Evolutionary conservation across 2,888 invertebrate species (phyloP), one percentile per base, ranked within the genome.

Genomic region (Brenthis ino): DNA sequence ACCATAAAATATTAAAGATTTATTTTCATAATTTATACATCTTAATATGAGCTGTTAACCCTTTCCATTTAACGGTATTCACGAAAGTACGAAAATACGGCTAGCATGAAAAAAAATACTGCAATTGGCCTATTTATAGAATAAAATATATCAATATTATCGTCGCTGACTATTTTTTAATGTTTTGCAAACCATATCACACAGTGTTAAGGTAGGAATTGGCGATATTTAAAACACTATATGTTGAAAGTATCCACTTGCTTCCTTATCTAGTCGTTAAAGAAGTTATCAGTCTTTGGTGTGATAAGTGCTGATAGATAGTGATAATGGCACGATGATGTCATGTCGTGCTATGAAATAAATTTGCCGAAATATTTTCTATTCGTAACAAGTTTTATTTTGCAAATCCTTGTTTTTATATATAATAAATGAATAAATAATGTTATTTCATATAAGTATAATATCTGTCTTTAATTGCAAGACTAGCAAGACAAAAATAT

Each of bases 241-340:
- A 65, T 68, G 65, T 65, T 68, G 65, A 74, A 73, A 71, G 69
- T 74, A 69, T 75, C 70, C 76, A 77, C 75, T 74, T 74, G 73
- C 73, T 65, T 54, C 55, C 63, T 74, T 77, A 77, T 76, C 77
- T 64, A 55, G 53, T 75, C 75, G 76, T 72, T 76, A 73, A 74
- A 72, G 73, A 68, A 69, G 68, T 74, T 76, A 77, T 77, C 77
- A 76, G 74, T 76, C 75, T 76, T 75, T 71, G 65, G 66, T 56
- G 71, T 72, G 77, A 77, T 77, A 77, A 65, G 65, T 65, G 58
- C 50, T 73, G 76, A 77, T 75, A 69, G 65, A 77, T 74, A 69
- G 64, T 70, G 77, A 75, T 75, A 73, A 68, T 24, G 47, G 51
- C 58, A 16, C 60, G 53, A 63, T 78, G 77, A 71, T 71, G 66